A percentile compares a stretch with the other conserved stretches of the same genome.
Conservation (phyloP, 1,140 invertebrate species). For the Bombus affinis region DNA sequence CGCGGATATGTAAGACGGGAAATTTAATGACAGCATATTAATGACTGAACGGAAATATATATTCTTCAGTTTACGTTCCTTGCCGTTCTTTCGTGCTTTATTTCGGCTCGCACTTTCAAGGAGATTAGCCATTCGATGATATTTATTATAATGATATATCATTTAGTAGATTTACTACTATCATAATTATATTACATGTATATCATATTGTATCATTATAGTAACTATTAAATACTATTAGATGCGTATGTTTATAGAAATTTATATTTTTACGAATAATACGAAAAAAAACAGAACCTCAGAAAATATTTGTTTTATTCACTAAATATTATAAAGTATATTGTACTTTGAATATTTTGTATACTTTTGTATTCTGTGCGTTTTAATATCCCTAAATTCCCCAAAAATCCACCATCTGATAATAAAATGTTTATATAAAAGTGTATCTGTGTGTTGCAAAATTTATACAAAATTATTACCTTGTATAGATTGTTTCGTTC, state of each 20-base stretch:
- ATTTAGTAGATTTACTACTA: background rate
- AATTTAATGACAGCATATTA: slow-evolving; percentile 26
- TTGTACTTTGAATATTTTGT: no score
- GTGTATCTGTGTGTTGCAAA: background rate
- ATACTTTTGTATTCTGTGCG: no score
- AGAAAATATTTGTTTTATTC: no score
- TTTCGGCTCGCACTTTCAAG: background rate
- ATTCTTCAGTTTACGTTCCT: background rate
- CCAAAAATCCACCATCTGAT: no score
- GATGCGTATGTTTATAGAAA: no score
- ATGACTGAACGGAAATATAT: slow-evolving; percentile 12
- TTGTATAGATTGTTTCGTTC: background rate
- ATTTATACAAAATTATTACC: background rate
- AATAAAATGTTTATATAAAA: background rate
- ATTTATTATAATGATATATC: background rate
- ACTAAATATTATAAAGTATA: no score
- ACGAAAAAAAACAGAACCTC: no score
- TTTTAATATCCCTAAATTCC: no score
- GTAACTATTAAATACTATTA: background rate
- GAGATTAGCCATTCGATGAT: background rate
- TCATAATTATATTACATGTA: background rate
- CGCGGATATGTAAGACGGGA: slow-evolving; percentile 14
- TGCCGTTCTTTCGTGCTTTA: background rate
- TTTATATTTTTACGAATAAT: no score
- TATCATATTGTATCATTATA: background rate